phyloP scores from a whole-genome alignment of 1,140 invertebrate species.

The Micrasema longulum region DNA sequence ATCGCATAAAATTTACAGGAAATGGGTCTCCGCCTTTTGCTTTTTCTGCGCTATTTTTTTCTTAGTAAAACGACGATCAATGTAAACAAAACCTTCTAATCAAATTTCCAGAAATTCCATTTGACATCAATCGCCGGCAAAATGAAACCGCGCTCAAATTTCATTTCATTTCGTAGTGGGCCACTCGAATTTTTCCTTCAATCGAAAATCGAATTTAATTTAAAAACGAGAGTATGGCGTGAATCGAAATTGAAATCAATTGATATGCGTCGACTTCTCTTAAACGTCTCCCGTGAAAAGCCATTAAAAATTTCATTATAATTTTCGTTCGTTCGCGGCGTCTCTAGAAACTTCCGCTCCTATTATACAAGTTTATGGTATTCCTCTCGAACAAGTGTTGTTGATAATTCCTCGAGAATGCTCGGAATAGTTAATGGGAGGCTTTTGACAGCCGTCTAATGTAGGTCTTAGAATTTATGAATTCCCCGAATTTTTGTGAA shows the following conservation, averaged over 20 bases:
- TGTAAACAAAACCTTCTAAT: conserved; percentile 36
- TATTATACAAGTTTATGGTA: conserved; percentile 29
- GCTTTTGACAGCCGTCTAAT: conserved; percentile 38
- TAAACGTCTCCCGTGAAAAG: conserved; percentile 47
- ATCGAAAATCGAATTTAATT: conserved; percentile 41
- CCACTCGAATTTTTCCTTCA: conserved; percentile 31
- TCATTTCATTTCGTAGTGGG: conserved; percentile 32
- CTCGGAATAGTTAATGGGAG: conserved; percentile 43
- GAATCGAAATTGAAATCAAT: conserved; percentile 51
- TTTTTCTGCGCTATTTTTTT: background rate
- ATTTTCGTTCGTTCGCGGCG: conserved; percentile 32
- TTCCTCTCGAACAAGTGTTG: conserved; percentile 46
- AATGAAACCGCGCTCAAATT: conserved; percentile 31
- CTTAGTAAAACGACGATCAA: conserved; percentile 2
- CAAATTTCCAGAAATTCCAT: conserved; percentile 34
- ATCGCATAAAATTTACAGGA: too few relatives aligned
- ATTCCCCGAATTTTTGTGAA: conserved; percentile 26
- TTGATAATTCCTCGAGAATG: conserved; percentile 46
- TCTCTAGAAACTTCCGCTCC: conserved; percentile 21
- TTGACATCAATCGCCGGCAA: conserved; percentile 37
- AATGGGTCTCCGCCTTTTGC: too few relatives aligned
- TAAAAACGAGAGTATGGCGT: conserved; percentile 31
- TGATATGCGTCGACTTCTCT: conserved; percentile 48
- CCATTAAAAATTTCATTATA: conserved; percentile 52
- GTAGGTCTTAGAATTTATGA: conserved; percentile 27